A percentile compares a stretch with the other conserved stretches of the same genome.
Conservation (phyloP, 1,140 invertebrate species). For the Drosophila obscura region DNA sequence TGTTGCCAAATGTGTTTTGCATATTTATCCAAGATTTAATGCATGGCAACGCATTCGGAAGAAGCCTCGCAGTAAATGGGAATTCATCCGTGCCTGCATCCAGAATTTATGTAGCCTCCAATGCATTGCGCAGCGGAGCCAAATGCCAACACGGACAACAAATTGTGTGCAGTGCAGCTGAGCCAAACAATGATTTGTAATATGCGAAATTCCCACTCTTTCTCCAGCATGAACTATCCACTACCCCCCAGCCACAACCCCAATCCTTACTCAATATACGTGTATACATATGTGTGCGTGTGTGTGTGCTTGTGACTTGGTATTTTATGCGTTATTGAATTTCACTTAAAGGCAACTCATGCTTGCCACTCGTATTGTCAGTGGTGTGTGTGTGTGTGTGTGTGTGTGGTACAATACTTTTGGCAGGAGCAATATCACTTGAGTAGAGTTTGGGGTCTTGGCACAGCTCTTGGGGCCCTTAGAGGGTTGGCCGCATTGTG, state of each 20-base stretch:
- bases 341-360: constrained; percentile 74
- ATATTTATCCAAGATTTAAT: constrained; percentile 57
- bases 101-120: constrained; percentile 35
- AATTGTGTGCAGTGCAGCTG: constrained; percentile 17
- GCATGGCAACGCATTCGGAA: constrained; percentile 6
- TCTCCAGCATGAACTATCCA: constrained; percentile 16
- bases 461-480: not conserved
- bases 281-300: not conserved
- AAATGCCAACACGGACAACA: not conserved
- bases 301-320: constrained; percentile 31
- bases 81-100: constrained; percentile 9
- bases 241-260: not conserved
- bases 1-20: constrained; percentile 55
- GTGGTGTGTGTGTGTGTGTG: constrained; percentile 1
- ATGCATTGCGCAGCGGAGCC: not conserved
- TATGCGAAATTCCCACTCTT: constrained; percentile 47
- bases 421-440: constrained; percentile 48
- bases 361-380: constrained; percentile 25
- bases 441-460: constrained; percentile 35
- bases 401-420: constrained; percentile 4
- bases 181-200: constrained; percentile 50
- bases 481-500: constrained; percentile 3
- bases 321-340: constrained; percentile 81
- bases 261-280: not conserved
- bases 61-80: constrained; percentile 26